A percentile compares a stretch with the other conserved stretches of the same genome.
These are phyloP conservation scores for Atopsyche davidsoni DNA, from an alignment of 1,140 invertebrate genomes.

Conservation along the genomic window DNA sequence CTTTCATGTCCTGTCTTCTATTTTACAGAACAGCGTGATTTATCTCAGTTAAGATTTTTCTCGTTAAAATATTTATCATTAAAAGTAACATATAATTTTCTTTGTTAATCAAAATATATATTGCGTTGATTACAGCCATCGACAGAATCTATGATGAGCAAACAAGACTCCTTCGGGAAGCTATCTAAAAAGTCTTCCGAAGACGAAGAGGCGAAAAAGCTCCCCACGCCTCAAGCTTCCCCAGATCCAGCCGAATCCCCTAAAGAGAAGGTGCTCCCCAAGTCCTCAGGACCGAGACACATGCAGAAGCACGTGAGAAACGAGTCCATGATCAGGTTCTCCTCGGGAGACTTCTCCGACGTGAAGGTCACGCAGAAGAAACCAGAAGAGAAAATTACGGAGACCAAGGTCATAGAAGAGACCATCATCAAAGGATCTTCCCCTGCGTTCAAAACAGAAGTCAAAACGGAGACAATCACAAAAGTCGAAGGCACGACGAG, in stretches of 20 bases:
- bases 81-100: too few species aligned
- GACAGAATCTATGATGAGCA: too few species aligned
- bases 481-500: conserved; percentile 16
- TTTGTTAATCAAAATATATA: too few species aligned
- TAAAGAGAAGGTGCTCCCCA: conserved; percentile 35
- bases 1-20: too few species aligned
- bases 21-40: too few species aligned
- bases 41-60: too few species aligned
- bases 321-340: conserved; percentile 46
- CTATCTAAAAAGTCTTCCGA: conserved; percentile 26
- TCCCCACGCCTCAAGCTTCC: neutral
- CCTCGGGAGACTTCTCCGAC: conserved; percentile 48
- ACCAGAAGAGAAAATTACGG: conserved; percentile 38
- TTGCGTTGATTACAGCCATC: conserved; percentile 9
- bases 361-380: conserved; percentile 46
- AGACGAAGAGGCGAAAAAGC: conserved; percentile 16
- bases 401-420: conserved; percentile 36
- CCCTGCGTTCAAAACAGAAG: conserved; percentile 21
- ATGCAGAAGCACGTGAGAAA: conserved; percentile 49
- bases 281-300: conserved; percentile 47
- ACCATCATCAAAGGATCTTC: conserved; percentile 11
- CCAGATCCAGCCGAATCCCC: conserved; percentile 18
- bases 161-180: conserved; percentile 16
- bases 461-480: conserved; percentile 22
- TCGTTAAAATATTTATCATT: too few species aligned